A percentile compares a stretch with the other conserved stretches of the same genome.
Conservation (phyloP, 2,113 vertebrate genomes). For the Hemibates koningsi region DNA sequence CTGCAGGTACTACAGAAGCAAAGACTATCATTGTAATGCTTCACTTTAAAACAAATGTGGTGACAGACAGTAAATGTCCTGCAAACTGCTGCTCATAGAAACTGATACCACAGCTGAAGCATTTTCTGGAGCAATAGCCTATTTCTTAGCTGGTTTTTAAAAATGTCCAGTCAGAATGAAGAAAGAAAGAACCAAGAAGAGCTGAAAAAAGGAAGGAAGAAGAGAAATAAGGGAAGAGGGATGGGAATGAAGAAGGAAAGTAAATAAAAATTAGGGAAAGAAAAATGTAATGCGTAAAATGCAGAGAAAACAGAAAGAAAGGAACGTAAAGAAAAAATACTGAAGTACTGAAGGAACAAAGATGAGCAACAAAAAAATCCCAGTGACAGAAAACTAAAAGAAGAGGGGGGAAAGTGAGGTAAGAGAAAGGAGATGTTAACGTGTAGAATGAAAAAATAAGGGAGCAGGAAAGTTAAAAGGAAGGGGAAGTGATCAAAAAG, state of each 20-base stretch:
- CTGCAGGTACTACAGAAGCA: neutral
- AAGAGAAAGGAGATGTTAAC: neutral
- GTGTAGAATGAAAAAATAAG: neutral
- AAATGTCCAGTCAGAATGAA: neutral
- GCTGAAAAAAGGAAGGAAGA: neutral
- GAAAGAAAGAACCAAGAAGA: neutral
- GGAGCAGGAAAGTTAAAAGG: neutral
- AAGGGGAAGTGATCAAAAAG: neutral
- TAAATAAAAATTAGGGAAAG: neutral
- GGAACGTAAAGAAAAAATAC: neutral
- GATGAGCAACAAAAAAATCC: neutral
- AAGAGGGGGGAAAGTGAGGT: neutral
- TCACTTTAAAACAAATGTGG: neutral
- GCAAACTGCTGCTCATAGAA: neutral
- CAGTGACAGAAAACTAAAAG: neutral
- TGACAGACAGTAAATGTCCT: neutral
- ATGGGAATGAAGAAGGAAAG: neutral
- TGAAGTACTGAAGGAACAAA: neutral
- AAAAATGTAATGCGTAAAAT: neutral
- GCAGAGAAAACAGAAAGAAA: neutral
- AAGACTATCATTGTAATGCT: neutral
- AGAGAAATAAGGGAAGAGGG: neutral
- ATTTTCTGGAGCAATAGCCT: neutral
- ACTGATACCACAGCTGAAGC: neutral
- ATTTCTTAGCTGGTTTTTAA: neutral